Conservation (phyloP, 2,797 vertebrate genomes). For the Fistularia tabacaria region DNA sequence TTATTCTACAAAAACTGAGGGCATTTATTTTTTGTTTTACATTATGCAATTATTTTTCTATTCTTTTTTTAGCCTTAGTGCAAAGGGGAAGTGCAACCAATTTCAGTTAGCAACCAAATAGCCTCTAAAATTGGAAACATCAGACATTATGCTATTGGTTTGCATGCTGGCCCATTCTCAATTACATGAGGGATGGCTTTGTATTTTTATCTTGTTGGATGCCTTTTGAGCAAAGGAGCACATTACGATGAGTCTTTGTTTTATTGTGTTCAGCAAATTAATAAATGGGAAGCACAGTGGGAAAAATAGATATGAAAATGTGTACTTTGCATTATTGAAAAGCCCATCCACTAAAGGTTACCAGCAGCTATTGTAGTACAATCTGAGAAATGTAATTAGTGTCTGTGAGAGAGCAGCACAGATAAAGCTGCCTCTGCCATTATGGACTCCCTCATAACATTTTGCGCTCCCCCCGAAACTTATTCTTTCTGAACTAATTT, state of each 20-base stretch:
- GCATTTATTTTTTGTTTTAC: too few species aligned
- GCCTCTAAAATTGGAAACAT: slow-evolving; percentile 50
- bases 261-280: slow-evolving; percentile 86
- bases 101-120: slow-evolving; percentile 52
- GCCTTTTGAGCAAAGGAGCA: slow-evolving; percentile 75
- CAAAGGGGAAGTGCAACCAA: slow-evolving; percentile 12
- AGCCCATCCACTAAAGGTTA: slow-evolving; percentile 83
- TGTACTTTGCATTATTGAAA: slow-evolving; percentile 85
- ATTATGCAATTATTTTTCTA: too few species aligned
- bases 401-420: slow-evolving; percentile 64
- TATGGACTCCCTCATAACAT: slow-evolving; percentile 75
- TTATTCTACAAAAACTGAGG: too few species aligned
- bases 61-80: slow-evolving; percentile 33
- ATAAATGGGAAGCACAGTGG: slow-evolving; percentile 78
- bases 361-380: slow-evolving; percentile 80
- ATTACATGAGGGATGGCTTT: slow-evolving; percentile 60
- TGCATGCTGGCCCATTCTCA: slow-evolving; percentile 61
- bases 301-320: slow-evolving; percentile 82
- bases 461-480: slow-evolving; percentile 74
- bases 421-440: slow-evolving; percentile 74
- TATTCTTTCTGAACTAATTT: slow-evolving; percentile 83
- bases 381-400: slow-evolving; percentile 84
- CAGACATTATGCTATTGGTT: slow-evolving; percentile 50
- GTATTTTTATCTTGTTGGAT: slow-evolving; percentile 72
- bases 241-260: slow-evolving; percentile 78